Conservation (phyloP, 2,888 invertebrate species). For the Euplagia quadripunctaria region DNA sequence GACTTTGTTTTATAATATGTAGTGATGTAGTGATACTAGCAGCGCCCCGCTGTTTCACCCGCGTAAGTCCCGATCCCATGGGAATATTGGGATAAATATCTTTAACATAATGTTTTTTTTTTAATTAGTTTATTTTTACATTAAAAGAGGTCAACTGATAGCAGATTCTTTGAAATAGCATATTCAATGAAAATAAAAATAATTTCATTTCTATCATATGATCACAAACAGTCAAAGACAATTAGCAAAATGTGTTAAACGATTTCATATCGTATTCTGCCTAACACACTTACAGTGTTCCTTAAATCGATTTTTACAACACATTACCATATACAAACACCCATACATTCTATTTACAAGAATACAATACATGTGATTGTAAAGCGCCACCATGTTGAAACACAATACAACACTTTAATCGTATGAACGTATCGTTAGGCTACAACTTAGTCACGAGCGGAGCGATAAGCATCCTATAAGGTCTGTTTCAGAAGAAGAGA, state of each 20-base stretch:
- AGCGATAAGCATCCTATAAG: constrained; percentile 1
- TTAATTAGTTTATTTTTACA: too few relatives aligned
- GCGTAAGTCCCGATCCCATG: too few relatives aligned
- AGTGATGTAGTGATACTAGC: too few relatives aligned
- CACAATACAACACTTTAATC: constrained; percentile 47
- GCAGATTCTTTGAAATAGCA: too few relatives aligned
- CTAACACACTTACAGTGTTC: constrained; percentile 8
- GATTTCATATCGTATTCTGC: constrained; percentile 2
- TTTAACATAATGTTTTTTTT: too few relatives aligned
- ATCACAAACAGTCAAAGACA: background rate
- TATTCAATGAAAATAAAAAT: too few relatives aligned
- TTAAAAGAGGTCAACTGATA: too few relatives aligned
- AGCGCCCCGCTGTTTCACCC: too few relatives aligned
- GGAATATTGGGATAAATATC: too few relatives aligned
- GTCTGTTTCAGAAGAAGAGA: background rate
- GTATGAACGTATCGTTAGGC: constrained; percentile 19
- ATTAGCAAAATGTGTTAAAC: constrained; percentile 5
- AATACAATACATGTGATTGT: constrained; percentile 38
- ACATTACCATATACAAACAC: constrained; percentile 20
- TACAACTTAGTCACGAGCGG: constrained; percentile 1
- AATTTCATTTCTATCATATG: background rate
- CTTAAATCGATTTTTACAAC: constrained; percentile 40
- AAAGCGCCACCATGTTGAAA: constrained; percentile 35
- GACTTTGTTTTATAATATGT: too few relatives aligned
- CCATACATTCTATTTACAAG: constrained; percentile 27